Evolutionary conservation across 2,113 vertebrate species (phyloP).

Genomic region (Trematocara stigmaticum): DNA sequence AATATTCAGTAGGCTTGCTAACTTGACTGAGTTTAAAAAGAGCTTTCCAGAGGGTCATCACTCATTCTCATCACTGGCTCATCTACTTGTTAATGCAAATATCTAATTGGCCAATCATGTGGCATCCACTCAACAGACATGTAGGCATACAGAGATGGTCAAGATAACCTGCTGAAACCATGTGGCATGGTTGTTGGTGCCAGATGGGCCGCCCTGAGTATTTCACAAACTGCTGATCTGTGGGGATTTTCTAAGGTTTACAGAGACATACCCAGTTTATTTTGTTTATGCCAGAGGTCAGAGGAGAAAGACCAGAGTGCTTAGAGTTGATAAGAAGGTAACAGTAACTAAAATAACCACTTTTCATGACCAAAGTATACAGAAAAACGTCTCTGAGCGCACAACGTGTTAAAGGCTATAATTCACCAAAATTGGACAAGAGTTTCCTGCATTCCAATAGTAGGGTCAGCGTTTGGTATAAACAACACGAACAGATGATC

Average conservation of each 20-base stretch:
- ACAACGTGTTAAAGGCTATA: not conserved
- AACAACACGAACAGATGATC: not conserved
- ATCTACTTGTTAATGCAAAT: not conserved
- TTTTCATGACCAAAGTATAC: not conserved
- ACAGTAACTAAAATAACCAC: not conserved
- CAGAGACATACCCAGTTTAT: not conserved
- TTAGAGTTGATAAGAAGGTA: not conserved
- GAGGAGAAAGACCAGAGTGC: not conserved
- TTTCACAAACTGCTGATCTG: not conserved
- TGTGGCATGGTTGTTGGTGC: not conserved
- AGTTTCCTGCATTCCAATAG: not conserved
- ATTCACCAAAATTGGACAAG: not conserved
- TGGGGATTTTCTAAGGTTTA: not conserved
- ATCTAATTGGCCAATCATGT: not conserved
- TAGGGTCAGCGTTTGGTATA: not conserved
- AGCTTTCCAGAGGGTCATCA: not conserved
- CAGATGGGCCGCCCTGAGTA: not conserved
- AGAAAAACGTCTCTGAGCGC: not conserved
- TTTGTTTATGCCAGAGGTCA: not conserved
- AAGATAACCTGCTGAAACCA: not conserved
- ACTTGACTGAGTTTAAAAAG: not conserved
- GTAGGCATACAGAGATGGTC: not conserved
- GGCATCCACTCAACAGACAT: not conserved
- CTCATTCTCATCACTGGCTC: not conserved
- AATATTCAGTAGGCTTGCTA: not conserved